phyloP scores from a whole-genome alignment of 2,797 vertebrate genomes.

The Rallus crepitans region DNA sequence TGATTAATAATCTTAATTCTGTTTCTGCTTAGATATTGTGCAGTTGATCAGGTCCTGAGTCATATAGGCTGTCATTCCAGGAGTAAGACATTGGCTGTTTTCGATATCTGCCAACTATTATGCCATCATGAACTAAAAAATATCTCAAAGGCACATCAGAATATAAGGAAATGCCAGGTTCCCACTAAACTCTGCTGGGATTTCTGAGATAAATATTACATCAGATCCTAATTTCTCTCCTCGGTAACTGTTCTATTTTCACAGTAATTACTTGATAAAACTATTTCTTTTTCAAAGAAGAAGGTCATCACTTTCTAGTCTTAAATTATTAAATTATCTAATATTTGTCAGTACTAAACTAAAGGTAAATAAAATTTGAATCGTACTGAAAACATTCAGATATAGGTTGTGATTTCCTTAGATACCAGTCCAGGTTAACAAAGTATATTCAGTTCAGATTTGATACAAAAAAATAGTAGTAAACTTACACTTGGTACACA shows the following conservation, averaged over 20 bases:
- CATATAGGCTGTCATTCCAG: neutral
- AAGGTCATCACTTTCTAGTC: neutral
- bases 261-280: constrained; percentile 41
- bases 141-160: neutral
- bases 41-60: neutral
- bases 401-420: constrained; percentile 25
- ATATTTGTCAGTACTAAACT: constrained; percentile 22
- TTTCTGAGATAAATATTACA: constrained; percentile 37
- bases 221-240: constrained; percentile 41
- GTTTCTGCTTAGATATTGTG: neutral
- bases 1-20: neutral
- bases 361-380: constrained; percentile 36
- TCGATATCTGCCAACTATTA: neutral
- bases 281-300: neutral
- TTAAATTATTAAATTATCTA: constrained; percentile 33
- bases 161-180: neutral
- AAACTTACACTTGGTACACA: neutral
- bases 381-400: constrained; percentile 40
- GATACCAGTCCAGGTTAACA: neutral
- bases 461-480: neutral
- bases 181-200: neutral
- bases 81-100: neutral
- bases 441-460: neutral
- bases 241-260: constrained; percentile 56
- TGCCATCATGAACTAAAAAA: neutral